These are phyloP conservation scores for Hirudinaria manillensis DNA, from an alignment of 2,888 invertebrate species.

Conservation along the genomic window DNA sequence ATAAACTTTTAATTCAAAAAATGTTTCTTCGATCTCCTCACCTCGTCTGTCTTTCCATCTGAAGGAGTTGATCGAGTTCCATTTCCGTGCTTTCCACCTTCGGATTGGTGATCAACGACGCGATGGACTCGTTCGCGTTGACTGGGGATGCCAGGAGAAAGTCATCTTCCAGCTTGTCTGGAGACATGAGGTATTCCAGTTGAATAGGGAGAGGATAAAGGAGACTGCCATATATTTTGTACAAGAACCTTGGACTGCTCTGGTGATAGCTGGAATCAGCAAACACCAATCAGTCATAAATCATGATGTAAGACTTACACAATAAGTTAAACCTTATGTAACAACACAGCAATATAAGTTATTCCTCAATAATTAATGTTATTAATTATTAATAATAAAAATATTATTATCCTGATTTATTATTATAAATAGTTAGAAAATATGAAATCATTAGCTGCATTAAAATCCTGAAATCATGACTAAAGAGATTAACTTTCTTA, in stretches of 20 bases:
- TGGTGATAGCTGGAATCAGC: constrained; percentile 12
- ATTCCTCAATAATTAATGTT: neutral
- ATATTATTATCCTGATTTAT: too few relatives aligned
- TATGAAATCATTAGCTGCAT: too few relatives aligned
- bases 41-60: neutral
- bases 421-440: too few relatives aligned
- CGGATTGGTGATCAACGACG: neutral
- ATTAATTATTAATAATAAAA: neutral
- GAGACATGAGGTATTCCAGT: constrained; percentile 25
- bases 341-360: neutral
- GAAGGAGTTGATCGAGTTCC: neutral
- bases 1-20: neutral
- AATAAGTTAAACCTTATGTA: neutral
- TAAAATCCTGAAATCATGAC: too few relatives aligned
- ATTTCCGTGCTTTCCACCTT: neutral
- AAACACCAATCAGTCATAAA: neutral
- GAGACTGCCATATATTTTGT: constrained; percentile 22
- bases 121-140: neutral
- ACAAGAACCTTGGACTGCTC: constrained; percentile 16
- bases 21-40: too few relatives aligned
- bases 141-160: neutral
- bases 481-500: neutral
- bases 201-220: constrained; percentile 20
- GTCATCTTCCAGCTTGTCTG: constrained; percentile 24
- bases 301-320: neutral